A percentile compares a stretch with the other conserved stretches of the same genome.
phyloP scores from a whole-genome alignment of 2,113 vertebrate species.

The Donacobius atricapilla region DNA sequence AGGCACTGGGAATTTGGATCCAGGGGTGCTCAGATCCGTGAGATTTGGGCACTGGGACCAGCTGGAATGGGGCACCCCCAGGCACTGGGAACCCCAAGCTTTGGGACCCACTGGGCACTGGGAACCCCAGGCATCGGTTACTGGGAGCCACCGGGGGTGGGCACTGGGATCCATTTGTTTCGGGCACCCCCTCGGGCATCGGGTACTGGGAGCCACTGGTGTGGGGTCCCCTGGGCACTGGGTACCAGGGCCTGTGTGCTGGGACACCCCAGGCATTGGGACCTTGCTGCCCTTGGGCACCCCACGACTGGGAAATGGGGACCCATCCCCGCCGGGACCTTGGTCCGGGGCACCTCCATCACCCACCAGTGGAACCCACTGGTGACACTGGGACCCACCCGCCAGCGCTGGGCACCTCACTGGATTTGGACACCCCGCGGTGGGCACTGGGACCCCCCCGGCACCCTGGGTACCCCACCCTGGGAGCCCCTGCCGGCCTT shows the following conservation, averaged over 20 bases:
- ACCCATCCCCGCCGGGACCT: not conserved
- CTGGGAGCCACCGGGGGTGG: not conserved
- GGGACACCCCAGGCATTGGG: not conserved
- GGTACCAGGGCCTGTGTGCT: not conserved
- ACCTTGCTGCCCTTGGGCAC: rapidly evolving
- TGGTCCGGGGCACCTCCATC: not conserved
- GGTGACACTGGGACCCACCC: too few species aligned
- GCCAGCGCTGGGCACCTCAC: not conserved
- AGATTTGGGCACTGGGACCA: not conserved
- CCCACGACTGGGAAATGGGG: not conserved
- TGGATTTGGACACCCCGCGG: not conserved
- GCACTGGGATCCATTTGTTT: not conserved
- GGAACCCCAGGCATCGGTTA: not conserved
- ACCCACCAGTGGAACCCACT: too few species aligned
- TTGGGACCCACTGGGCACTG: not conserved
- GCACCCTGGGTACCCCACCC: too few species aligned
- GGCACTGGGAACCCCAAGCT: not conserved
- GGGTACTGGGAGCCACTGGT: not conserved
- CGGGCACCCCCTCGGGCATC: not conserved
- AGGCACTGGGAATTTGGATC: too few species aligned
- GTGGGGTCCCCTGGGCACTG: not conserved
- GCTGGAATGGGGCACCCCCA: not conserved
- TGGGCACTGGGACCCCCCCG: not conserved
- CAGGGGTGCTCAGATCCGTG: not conserved
- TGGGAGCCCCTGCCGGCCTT: rapidly evolving